Base-by-base conservation (phyloP, 2,797 vertebrate genomes). In the Anguilla megastoma region DNA sequence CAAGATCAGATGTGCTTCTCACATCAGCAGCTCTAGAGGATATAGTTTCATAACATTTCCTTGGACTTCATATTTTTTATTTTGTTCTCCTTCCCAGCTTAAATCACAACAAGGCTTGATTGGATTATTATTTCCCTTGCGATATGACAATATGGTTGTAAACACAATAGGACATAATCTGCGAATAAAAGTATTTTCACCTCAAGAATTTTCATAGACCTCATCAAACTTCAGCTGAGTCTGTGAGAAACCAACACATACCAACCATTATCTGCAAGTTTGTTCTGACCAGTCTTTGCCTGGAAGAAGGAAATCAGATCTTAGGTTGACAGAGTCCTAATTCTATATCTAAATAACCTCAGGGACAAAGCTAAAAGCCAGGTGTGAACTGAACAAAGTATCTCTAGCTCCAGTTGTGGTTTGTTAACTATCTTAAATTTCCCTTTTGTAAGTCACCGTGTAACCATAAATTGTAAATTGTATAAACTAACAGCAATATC, bases 261-360 rank as follows among this genome's bases (percentile, higher is more conserved):
- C 93, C 93, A 91, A 83, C 94, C 94, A 94, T 95, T 95, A 94
- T 92, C 93, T 92, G 89, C 93, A 94, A 94, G 93, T 95, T 95
- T 93, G 92, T 93, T 95, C 95, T 94, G 93, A 94, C 92, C 93
- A 91, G 89, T 89, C 87, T 91, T 89, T 93, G 93, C 92, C 92
- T 90, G 90, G 90, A 85, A 89, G 89, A 89, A 92, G 91, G 91
- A 93, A 93, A 95, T 94, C 94, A 91, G 91, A 92, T 93, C 89
- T 92, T 91, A 90, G 90, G 69, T 86, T 87, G 90, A 89, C 87
- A 50, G 86, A 89, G 88, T 87, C 66, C 86, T 18, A 83, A 56
- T 76, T 90, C 86, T 85, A 91, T 87, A 91, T 87, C 88, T 89
- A 90, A 94, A 93, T 87, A 93, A 90, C 90, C 92, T 89, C 69